A percentile compares a stretch with the other conserved stretches of the same genome.
These are phyloP conservation scores for Lypha dubia DNA, from an alignment of 2,888 invertebrate species.

Conservation along the genomic window DNA sequence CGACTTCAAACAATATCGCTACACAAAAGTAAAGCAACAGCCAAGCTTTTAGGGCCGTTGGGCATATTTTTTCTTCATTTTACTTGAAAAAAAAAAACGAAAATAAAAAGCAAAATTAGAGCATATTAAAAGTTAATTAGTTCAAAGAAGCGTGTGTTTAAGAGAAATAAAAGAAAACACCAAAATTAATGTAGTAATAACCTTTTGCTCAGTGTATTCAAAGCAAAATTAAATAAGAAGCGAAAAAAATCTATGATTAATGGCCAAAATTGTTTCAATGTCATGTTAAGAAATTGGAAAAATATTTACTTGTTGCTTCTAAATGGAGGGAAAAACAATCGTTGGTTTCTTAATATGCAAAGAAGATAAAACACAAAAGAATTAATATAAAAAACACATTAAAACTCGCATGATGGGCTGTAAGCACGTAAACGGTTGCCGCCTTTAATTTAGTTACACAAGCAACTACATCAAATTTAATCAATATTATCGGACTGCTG, in stretches of 20 bases:
- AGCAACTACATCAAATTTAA: no score
- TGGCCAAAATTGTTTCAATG: not conserved
- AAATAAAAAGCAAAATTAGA: not conserved
- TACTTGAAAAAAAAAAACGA: not conserved
- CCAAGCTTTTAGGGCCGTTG: constrained; percentile 1
- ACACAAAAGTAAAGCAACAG: not conserved
- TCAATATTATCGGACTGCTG: no score
- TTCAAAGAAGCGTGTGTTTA: no score
- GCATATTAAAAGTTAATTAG: not conserved
- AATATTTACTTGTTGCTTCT: not conserved
- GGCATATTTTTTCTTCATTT: constrained; percentile 34
- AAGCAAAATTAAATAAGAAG: no score
- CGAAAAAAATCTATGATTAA: not conserved
- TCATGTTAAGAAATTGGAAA: not conserved
- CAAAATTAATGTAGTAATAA: not conserved
- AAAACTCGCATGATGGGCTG: no score
- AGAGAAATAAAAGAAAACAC: not conserved
- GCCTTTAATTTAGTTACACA: not conserved
- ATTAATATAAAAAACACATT: no score
- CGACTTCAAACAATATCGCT: not conserved
- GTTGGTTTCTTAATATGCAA: not conserved
- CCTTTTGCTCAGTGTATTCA: not conserved
- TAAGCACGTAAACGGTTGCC: no score
- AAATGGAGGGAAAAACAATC: not conserved
- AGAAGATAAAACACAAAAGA: no score